Evolutionary conservation across 2,797 vertebrate genomes (phyloP).

Genomic region (Morus bassanus): DNA sequence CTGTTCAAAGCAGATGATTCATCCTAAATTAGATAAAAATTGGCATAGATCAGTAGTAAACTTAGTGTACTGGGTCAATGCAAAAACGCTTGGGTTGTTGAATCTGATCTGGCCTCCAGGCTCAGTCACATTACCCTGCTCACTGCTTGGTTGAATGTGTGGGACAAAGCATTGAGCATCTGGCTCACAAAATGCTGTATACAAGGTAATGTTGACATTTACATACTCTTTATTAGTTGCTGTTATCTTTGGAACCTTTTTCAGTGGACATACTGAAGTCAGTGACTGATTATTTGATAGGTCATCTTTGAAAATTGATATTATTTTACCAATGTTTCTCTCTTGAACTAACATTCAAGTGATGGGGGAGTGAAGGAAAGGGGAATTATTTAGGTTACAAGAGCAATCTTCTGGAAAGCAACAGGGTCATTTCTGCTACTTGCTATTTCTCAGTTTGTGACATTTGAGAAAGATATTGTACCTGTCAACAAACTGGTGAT

Average conservation of each 20-base stretch:
- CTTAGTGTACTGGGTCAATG: neutral
- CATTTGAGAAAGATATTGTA: neutral
- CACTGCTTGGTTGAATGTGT: neutral
- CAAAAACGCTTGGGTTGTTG: neutral
- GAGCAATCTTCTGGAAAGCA: neutral
- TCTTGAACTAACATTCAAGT: neutral
- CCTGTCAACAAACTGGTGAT: neutral
- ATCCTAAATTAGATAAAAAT: neutral
- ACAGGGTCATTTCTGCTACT: neutral
- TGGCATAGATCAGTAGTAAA: neutral
- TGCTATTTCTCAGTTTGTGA: neutral
- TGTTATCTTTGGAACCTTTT: neutral
- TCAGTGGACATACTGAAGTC: neutral
- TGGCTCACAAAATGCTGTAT: neutral
- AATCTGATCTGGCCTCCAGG: neutral
- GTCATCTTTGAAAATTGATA: neutral
- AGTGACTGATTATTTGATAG: neutral
- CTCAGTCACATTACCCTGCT: neutral
- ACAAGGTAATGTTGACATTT: neutral
- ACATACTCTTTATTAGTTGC: neutral
- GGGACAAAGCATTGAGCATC: neutral
- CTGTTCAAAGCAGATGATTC: neutral
- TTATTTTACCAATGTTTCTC: neutral
- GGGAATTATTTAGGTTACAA: neutral
- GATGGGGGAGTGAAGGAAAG: neutral